These are phyloP conservation scores for Fukomys damarensis DNA, from an alignment of 2,113 vertebrate species.

Conservation along the genomic window DNA sequence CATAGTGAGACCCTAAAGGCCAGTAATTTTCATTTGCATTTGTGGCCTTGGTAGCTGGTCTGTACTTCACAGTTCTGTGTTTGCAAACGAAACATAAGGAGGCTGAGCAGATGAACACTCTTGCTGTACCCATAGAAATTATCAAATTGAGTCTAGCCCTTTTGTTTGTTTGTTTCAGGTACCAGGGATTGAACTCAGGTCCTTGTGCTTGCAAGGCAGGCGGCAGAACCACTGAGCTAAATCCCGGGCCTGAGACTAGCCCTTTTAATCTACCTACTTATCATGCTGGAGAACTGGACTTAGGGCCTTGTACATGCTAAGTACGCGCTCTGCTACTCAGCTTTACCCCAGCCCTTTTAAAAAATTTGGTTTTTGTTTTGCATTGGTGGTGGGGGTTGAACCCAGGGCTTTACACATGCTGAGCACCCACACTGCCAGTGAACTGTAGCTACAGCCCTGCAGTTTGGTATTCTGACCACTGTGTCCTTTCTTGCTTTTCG, in stretches of 20 bases:
- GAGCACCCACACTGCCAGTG: background rate
- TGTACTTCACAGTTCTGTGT: background rate
- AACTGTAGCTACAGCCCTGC: background rate
- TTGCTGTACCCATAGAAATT: background rate
- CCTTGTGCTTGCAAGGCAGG: no score
- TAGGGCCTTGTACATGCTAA: background rate
- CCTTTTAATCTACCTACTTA: no score
- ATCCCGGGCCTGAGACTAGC: no score
- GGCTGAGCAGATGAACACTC: background rate
- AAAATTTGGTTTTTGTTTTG: background rate
- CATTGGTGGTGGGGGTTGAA: background rate
- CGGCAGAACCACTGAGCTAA: no score
- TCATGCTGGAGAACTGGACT: background rate
- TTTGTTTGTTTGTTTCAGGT: no score
- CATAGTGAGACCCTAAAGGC: background rate
- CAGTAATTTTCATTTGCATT: background rate
- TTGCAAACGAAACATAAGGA: background rate
- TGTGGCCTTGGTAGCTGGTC: background rate
- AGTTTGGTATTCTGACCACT: background rate
- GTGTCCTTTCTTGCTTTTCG: background rate
- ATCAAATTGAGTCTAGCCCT: background rate
- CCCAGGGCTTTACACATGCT: background rate
- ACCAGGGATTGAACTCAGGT: no score
- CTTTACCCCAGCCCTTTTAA: background rate
- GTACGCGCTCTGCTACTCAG: background rate